Evolutionary conservation across 2,888 invertebrate species (phyloP).

Genomic region (Notodonta dromedarius): DNA sequence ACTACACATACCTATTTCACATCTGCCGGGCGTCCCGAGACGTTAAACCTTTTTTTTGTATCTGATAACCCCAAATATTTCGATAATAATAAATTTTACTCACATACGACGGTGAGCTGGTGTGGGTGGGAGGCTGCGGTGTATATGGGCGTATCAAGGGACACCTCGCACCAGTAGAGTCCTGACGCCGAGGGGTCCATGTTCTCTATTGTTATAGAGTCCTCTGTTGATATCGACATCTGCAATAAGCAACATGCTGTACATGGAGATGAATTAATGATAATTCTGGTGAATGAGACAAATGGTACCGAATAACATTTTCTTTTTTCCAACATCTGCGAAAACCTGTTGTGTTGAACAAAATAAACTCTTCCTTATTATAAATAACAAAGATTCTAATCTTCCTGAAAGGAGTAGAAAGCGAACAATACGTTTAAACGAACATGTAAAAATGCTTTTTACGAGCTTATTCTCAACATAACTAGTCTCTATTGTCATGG

Average conservation of each 20-base stretch:
- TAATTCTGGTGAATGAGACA: no score
- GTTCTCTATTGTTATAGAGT: conserved; percentile 87
- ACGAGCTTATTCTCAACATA: conserved; percentile 27
- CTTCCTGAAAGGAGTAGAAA: neutral
- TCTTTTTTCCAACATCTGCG: no score
- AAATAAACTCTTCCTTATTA: neutral
- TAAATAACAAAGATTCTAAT: neutral
- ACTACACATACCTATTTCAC: no score
- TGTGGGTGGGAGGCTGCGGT: conserved; percentile 91
- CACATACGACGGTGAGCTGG: conserved; percentile 92
- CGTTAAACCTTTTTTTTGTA: no score
- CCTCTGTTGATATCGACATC: conserved; percentile 78
- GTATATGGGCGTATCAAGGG: conserved; percentile 92
- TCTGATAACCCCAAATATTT: conserved; percentile 5
- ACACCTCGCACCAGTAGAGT: conserved; percentile 92
- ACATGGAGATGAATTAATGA: no score
- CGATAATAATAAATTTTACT: conserved; percentile 61
- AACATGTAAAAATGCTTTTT: conserved; percentile 23
- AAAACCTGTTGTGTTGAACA: no score
- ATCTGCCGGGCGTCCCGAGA: no score
- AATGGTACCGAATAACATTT: no score
- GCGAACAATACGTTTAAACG: conserved; percentile 11
- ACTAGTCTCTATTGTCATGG: conserved; percentile 46
- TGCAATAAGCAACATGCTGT: conserved; percentile 40
- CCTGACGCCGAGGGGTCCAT: conserved; percentile 92